These are phyloP conservation scores for Urocitellus parryii DNA, from an alignment of 2,113 vertebrate species.

Conservation along the genomic window DNA sequence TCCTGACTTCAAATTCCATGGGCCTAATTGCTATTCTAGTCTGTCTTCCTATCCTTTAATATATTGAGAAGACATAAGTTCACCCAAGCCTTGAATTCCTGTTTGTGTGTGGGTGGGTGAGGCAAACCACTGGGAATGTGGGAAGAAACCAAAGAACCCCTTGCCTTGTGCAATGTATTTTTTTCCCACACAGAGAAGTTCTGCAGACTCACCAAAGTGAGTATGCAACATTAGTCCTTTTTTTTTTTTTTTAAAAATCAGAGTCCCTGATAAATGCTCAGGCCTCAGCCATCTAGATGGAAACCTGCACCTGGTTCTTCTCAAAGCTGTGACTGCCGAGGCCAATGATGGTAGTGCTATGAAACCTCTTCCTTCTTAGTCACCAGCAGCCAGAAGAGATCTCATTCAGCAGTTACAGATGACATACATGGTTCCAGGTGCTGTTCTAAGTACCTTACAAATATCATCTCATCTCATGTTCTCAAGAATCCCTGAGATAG, in stretches of 20 bases:
- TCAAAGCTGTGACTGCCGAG: background rate
- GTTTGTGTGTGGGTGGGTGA: slow-evolving; percentile 41
- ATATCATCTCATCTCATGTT: background rate
- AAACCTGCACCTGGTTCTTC: background rate
- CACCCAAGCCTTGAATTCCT: slow-evolving; percentile 26
- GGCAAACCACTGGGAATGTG: slow-evolving; percentile 26
- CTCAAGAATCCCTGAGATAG: background rate
- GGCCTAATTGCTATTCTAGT: background rate
- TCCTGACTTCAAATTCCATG: background rate
- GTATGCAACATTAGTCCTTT: background rate
- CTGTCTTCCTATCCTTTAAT: slow-evolving; percentile 40
- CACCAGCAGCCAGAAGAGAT: background rate
- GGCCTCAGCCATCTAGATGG: background rate
- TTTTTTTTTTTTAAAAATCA: background rate
- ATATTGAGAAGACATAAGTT: slow-evolving; percentile 32
- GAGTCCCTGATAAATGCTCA: background rate
- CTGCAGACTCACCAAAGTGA: background rate
- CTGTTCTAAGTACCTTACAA: background rate
- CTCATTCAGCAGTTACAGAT: background rate
- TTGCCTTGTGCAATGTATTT: slow-evolving; percentile 46
- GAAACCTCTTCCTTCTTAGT: background rate
- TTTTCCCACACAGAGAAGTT: background rate
- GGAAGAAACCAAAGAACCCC: slow-evolving; percentile 49
- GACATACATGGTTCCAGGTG: background rate
- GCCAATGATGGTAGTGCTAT: accelerated